A percentile compares a stretch with the other conserved stretches of the same genome.
These are phyloP conservation scores for Cossypha niveicapilla DNA, from an alignment of 2,797 vertebrate species.

Conservation along the genomic window DNA sequence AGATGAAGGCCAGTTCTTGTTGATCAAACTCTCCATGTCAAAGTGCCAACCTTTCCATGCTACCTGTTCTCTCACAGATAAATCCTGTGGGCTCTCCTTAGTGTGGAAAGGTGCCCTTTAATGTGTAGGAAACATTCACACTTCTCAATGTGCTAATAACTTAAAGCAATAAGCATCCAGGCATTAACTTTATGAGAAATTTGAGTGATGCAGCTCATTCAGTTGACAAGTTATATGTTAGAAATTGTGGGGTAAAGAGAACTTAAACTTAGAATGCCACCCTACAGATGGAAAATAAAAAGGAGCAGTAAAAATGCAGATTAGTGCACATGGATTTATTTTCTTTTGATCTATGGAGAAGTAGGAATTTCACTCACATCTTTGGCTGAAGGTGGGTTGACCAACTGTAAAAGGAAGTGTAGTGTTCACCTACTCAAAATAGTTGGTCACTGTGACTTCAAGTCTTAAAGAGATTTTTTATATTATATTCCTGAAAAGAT, in stretches of 20 bases:
- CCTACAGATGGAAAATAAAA: background rate
- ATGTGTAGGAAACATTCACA: background rate
- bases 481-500: background rate
- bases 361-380: background rate
- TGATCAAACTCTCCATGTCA: background rate
- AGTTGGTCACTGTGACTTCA: background rate
- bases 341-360: background rate
- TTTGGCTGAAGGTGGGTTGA: background rate
- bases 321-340: no score
- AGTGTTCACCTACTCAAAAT: background rate
- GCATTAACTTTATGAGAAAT: background rate
- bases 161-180: background rate
- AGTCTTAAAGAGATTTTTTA: background rate
- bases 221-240: background rate
- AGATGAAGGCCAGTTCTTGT: background rate
- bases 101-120: background rate
- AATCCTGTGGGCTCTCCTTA: background rate
- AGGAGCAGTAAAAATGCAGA: background rate
- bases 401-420: background rate
- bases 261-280: background rate
- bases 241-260: background rate
- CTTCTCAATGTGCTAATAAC: background rate
- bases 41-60: background rate
- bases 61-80: background rate
- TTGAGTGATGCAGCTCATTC: background rate